Evolutionary conservation across 2,113 vertebrate species (phyloP), one percentile per base, ranked within the genome.

Genomic region (Hypanus sabinus): DNA sequence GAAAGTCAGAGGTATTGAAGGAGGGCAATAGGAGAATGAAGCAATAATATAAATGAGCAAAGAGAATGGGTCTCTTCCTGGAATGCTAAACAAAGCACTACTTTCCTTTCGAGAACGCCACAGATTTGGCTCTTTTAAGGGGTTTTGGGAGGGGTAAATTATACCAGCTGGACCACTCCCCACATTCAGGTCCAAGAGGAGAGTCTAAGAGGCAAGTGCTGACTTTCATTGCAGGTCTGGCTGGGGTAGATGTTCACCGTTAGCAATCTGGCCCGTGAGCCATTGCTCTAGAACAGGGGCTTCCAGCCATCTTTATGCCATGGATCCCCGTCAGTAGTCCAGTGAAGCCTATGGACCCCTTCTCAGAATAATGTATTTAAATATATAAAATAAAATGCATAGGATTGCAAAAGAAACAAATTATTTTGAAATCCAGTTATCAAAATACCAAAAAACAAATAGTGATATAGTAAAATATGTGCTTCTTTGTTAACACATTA

Each of bases 1-100:
- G 20, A 14, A 92, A 92, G 38, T 92, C 90, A 24, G 65, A 92
- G 65, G 90, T 92, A 24, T 46, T 65, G 70, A 92, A 88, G 57
- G 11, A 12, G 24, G 81, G 20, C 14, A 16, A 88, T 60, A 60
- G 83, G n/a, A 57, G 81, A 24, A 1, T 62, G 5, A n/a, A 16
- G 83, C 22, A 12, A 24, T 27, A 87, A 27, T 60, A 12, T 87
- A n/a, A 62, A 46, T 87, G 55, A 12, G 4, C 55, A 88, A 85
- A 62, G 27, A 33, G 57, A n/a, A 46, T 81, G 27, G 27, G n/a
- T 2, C 20, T 33, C 18, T 18, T 0, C 7, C 5, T 38, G 33
- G 79, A 27, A 33, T 27, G 9, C 68, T 7, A 3, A 87, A 60
- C 9, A 27, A 80, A 80, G 36, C 5, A 6, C 11, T 27, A 11